Evolutionary conservation across 2,797 vertebrate genomes (phyloP), one percentile per base, ranked within the genome.

Genomic region (Acridotheres tristis): DNA sequence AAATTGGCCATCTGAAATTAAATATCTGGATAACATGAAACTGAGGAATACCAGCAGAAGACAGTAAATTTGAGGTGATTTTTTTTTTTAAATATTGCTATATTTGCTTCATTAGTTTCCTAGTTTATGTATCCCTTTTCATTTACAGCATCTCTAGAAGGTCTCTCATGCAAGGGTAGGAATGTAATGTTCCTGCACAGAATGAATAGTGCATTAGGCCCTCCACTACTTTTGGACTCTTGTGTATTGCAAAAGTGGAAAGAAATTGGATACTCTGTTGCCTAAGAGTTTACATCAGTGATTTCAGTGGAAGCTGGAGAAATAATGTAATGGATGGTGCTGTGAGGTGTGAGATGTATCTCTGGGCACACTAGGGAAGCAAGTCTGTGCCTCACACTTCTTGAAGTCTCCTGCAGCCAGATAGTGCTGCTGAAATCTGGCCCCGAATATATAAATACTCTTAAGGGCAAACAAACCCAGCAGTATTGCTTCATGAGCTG

Each of bases 41-140:
- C 27, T 42, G 32, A 69, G 45, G 29, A 71, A 14, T 36, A 19
- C 13, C 61, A 25, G 18, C 17, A 66, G 36, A 63, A 22, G 58
- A 42, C 14, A n/a, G 22, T n/a, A 36, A 21, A 22, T 66, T 22
- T 0, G 0, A 32, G 26, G 8, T 30, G 16, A 7, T 40, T 40
- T 40, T 40, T 40, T 36, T 36, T 36, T 36, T 34, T 34, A 34
- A 16, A 4, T 4, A 18, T 26, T 34, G 13, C 15, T 74, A 4
- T 43, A n/a, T 72, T 88, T 73, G 16, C 13, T 6, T 67, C 1
- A 2, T 30, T 69, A 25, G 23, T 47, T 92, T 65, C 36, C 27
- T 48, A 15, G 19, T 43, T 72, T 13, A 7, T 2, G 0, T 29
- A 11, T 50, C 2, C 1, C 16, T 89, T 58, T 50, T 76, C 11